Base-by-base conservation (phyloP, 2,888 invertebrate genomes). In the Hypena proboscidalis region DNA sequence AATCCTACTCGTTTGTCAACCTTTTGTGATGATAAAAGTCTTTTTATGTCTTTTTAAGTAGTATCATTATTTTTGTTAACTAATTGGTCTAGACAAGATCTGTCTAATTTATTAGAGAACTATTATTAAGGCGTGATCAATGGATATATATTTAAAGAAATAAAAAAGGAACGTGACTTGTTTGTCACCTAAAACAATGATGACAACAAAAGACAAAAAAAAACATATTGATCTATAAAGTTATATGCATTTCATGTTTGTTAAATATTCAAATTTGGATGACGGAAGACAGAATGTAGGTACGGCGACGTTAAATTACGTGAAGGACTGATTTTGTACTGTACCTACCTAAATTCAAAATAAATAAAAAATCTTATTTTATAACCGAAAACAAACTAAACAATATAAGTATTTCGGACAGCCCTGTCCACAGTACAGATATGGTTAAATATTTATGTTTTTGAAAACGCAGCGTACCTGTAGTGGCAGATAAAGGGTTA, bases 1-100 rank as follows among this genome's bases (percentile, higher is more conserved):
- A 61, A 61, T 58, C 55, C 40, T 23, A 2, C 23, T 38, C 32
- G 36, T 58, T 58, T 43, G 17, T 61, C 41, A 58, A 37, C 20
- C 27, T 41, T 44, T 37, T 22, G 23, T 57, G 42, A 41, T 17
- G 5, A 33, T 44, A 26, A 20, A 46, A 31, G 7, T 36, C 56
- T 39, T 23, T 35, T 39, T 31, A 36, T 27, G 29, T 39, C 43
- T 55, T 42, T 27, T 38, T 31, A 20, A 48, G 38, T 41, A 17
- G 32, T 31, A 7, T 4, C 40, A 35, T 52, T 60, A 59, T 8
- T 44, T 23, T 31, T 23, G 15, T 30, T 30, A 37, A 37, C 22
- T 30, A 37, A 37, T 37, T 8, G 15, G 29, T 23, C 27, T 22
- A 32, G 8, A 10, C 17, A 4, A 19, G 9, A 20, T 13, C 20